Base-by-base conservation (phyloP, 2,113 vertebrate genomes). In the Elanus axillaris region DNA sequence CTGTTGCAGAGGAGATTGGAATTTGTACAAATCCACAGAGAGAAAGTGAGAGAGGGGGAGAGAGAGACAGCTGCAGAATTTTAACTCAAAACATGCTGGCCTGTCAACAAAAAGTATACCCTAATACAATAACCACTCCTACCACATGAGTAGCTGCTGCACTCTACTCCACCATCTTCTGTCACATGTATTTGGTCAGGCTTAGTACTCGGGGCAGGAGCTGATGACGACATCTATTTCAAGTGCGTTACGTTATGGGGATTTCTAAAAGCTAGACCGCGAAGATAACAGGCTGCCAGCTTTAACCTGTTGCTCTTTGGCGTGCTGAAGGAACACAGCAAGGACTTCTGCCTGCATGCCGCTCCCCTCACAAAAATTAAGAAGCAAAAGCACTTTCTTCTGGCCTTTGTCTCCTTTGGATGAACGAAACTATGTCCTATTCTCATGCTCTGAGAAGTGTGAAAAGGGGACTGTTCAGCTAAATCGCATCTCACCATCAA, bases 161-260 rank as follows among this genome's bases (percentile, higher is more conserved):
- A 91, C 96, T 98, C 94, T 97, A 95, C 97, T 97, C 96, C 95
- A 97, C 97, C 98, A 98, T 98, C 97, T 98, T 98, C 97, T 98
- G 98, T 98, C 98, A 97, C 79, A 97, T 97, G 97, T 97, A 94
- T 97, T 98, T 97, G 96, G 96, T 97, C 78, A 97, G 97, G 96
- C 97, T 95, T 94, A 97, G 94, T 94, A 93, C 96, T 93, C 83
- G 53, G 97, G 96, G 96, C 95, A 96, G 96, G 88, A 95, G 97
- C 97, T 97, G 98, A 98, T 98, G 98, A 98, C 69, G 98, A 98
- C 98, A 98, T 98, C 98, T 98, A 98, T 98, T 99, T 98, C 97
- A 97, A 98, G 98, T 97, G 82, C 95, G 97, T 98, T 98, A 98
- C 97, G 97, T 98, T 98, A 98, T 96, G 97, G 96, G 94, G 97